Percentiles rank a stretch among this genome's conserved stretches.
Conservation (phyloP, 2,888 invertebrate species). For the Orchesellides sinensis region DNA sequence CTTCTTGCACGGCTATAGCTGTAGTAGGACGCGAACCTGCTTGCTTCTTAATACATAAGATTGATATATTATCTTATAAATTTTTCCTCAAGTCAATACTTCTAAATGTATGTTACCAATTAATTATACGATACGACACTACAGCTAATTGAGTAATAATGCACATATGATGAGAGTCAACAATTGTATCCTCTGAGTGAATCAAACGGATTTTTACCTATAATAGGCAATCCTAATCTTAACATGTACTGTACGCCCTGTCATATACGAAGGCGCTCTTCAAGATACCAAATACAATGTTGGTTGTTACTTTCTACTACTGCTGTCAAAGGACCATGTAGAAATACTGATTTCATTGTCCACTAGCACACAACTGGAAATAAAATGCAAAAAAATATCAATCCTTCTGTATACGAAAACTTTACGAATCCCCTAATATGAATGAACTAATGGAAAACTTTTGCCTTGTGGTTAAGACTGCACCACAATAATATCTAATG, state of each 20-base stretch:
- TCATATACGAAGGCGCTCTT: conserved; percentile 45
- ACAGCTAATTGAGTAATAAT: conserved; percentile 62
- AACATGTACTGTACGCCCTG: background rate
- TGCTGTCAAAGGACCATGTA: conserved; percentile 61
- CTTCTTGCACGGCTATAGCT: background rate
- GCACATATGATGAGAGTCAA: conserved; percentile 66
- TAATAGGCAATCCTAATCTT: conserved; percentile 15
- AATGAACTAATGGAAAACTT: background rate
- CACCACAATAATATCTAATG: conserved; percentile 15
- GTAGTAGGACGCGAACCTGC: too few relatives aligned
- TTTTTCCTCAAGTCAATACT: background rate
- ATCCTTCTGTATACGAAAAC: background rate
- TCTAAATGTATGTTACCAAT: background rate
- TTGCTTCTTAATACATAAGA: background rate
- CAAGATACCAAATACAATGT: conserved; percentile 11
- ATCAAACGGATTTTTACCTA: conserved; percentile 45
- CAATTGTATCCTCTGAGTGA: conserved; percentile 53
- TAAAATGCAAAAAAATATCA: conserved; percentile 30
- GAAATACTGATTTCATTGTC: conserved; percentile 65
- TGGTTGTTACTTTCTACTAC: conserved; percentile 8
- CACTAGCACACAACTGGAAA: conserved; percentile 63
- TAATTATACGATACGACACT: background rate
- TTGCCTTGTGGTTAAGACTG: conserved; percentile 28
- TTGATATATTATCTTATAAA: background rate
- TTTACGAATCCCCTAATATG: background rate